These are phyloP conservation scores for Lasioglossum malachurum DNA, from an alignment of 2,888 invertebrate species.

Conservation along the genomic window DNA sequence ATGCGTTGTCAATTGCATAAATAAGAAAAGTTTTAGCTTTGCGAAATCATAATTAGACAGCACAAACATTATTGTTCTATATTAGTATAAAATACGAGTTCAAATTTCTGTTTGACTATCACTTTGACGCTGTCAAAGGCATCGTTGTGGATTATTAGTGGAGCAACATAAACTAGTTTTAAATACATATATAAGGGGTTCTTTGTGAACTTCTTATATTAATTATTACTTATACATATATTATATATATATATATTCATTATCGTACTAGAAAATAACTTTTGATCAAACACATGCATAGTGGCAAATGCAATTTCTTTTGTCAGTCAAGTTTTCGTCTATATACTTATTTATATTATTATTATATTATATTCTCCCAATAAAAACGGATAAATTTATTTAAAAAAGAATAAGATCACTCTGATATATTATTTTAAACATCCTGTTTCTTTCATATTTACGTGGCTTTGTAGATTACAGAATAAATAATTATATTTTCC, in stretches of 20 bases:
- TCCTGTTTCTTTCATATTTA: constrained; percentile 26
- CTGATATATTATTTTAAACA: constrained; percentile 21
- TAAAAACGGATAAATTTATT: constrained; percentile 9
- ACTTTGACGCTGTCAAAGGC: constrained; percentile 45
- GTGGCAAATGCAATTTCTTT: constrained; percentile 24
- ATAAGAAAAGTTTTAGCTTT: constrained; percentile 18
- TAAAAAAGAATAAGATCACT: constrained; percentile 2
- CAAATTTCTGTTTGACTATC: constrained; percentile 22
- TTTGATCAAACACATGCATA: constrained; percentile 20
- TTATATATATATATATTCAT: not conserved
- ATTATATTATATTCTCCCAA: not conserved
- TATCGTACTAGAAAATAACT: constrained; percentile 1
- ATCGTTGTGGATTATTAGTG: constrained; percentile 26
- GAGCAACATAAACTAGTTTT: constrained; percentile 18
- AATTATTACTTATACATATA: not conserved
- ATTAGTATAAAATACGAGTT: constrained; percentile 35
- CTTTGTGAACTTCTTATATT: constrained; percentile 37
- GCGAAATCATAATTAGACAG: constrained; percentile 12
- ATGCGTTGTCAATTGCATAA: constrained; percentile 1
- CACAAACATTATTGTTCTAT: constrained; percentile 5
- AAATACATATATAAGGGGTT: constrained; percentile 20
- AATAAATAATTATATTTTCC: constrained; percentile 41
- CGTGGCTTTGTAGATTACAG: constrained; percentile 31
- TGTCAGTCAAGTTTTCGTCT: constrained; percentile 10
- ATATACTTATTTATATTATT: constrained; percentile 7